These are phyloP conservation scores for Misgurnus mizolepis DNA, from an alignment of 2,113 vertebrate species.

Conservation along the genomic window DNA sequence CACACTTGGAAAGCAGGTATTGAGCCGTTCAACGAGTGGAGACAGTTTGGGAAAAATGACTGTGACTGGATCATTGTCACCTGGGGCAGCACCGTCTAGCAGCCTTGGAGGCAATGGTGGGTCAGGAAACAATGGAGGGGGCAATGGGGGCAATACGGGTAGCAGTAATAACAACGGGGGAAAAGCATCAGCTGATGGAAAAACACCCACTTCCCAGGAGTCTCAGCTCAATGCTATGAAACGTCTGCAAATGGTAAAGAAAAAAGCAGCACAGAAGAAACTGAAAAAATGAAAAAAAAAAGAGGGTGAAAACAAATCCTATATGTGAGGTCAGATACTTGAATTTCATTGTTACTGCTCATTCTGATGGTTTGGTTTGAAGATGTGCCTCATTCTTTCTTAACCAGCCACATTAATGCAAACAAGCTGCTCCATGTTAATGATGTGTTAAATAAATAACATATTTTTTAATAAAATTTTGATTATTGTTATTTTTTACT, in stretches of 20 bases:
- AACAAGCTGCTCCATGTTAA: slow-evolving; percentile 28
- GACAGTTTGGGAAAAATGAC: slow-evolving; percentile 87
- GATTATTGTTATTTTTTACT: neutral
- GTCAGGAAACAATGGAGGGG: slow-evolving; percentile 61
- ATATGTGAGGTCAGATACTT: slow-evolving; percentile 60
- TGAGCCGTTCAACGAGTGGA: slow-evolving; percentile 88
- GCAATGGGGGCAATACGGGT: slow-evolving; percentile 45
- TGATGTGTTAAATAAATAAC: slow-evolving; percentile 40
- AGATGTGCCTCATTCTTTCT: slow-evolving; percentile 59
- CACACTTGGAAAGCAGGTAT: slow-evolving; percentile 88
- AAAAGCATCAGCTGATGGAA: slow-evolving; percentile 76
- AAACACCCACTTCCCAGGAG: slow-evolving; percentile 92
- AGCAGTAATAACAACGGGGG: slow-evolving; percentile 60
- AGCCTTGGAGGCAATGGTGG: slow-evolving; percentile 70
- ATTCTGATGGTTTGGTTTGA: slow-evolving; percentile 53
- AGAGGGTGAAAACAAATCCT: slow-evolving; percentile 21
- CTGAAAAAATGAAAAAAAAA: neutral
- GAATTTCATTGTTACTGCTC: slow-evolving; percentile 61
- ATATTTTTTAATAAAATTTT: neutral
- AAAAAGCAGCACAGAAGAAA: slow-evolving; percentile 83
- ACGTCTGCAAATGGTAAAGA: slow-evolving; percentile 95
- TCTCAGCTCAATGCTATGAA: slow-evolving; percentile 98
- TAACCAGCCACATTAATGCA: slow-evolving; percentile 24
- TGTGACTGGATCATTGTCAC: slow-evolving; percentile 68
- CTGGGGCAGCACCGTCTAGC: slow-evolving; percentile 61